phyloP scores from a whole-genome alignment of 1,140 invertebrate species.

The Luehdorfia chinensis region DNA sequence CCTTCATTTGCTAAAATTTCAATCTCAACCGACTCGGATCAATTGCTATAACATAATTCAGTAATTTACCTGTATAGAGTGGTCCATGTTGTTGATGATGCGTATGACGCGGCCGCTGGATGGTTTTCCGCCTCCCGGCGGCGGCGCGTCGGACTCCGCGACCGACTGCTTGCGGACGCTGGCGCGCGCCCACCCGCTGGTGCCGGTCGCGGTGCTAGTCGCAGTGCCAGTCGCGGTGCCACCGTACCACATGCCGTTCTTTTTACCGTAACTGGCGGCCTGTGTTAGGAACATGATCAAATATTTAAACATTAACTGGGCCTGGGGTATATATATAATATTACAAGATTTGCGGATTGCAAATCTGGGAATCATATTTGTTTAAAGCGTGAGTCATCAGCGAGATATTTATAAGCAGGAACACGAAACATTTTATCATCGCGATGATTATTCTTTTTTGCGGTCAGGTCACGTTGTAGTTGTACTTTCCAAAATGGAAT shows the following conservation, averaged over 20 bases:
- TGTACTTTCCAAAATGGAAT: too few species aligned
- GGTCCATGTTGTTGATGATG: conserved; percentile 94
- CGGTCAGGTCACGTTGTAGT: too few species aligned
- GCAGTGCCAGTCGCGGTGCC: conserved; percentile 78
- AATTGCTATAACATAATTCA: too few species aligned
- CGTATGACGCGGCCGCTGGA: conserved; percentile 91
- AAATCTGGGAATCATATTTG: too few species aligned
- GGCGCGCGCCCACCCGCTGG: conserved; percentile 78
- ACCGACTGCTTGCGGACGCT: conserved; percentile 85
- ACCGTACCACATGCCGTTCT: conserved; percentile 91
- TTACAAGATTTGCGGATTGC: too few species aligned
- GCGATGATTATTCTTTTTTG: too few species aligned
- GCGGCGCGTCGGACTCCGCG: conserved; percentile 84
- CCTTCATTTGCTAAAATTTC: too few species aligned
- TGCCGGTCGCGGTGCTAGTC: conserved; percentile 77
- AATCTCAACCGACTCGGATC: too few species aligned
- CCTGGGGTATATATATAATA: too few species aligned
- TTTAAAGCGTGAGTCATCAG: too few species aligned
- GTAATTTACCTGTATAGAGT: conserved; percentile 87
- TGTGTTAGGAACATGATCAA: conserved; percentile 20
- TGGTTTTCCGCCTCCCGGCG: conserved; percentile 83
- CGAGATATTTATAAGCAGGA: too few species aligned
- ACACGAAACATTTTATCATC: too few species aligned
- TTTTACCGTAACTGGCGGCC: conserved; percentile 92
- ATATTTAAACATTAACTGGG: neutral